Evolutionary conservation across 2,797 vertebrate genomes (phyloP).

Genomic region (Gymnothorax reevesii): DNA sequence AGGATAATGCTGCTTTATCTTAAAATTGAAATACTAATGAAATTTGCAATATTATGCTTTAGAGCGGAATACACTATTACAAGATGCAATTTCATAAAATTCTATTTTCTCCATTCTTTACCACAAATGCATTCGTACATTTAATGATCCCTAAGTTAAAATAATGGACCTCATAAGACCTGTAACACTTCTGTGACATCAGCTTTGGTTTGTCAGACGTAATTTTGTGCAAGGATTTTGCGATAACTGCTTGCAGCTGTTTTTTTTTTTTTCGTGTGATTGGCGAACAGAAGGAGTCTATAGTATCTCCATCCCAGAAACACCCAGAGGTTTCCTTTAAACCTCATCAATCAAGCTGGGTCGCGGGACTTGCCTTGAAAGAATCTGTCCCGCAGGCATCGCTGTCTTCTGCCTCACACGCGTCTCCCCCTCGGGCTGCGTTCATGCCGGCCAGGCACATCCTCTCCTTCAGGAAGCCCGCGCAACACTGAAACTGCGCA

Average conservation of each 20-base stretch:
- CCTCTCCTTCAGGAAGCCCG: conserved; percentile 78
- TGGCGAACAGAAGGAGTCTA: background rate
- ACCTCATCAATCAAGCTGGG: background rate
- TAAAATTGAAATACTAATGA: background rate
- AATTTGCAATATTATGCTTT: background rate
- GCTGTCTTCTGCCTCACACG: conserved; percentile 66
- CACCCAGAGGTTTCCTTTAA: background rate
- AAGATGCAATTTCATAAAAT: background rate
- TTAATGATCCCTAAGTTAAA: background rate
- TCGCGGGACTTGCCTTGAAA: conserved; percentile 75
- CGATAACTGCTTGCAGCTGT: background rate
- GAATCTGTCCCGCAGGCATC: conserved; percentile 72
- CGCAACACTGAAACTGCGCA: conserved; percentile 85
- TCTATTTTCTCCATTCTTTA: background rate
- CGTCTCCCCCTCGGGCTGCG: conserved; percentile 77
- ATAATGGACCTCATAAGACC: background rate
- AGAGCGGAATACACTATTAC: background rate
- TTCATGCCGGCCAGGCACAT: conserved; percentile 81
- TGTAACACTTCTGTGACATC: background rate
- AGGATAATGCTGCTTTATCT: background rate
- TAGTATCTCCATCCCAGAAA: background rate
- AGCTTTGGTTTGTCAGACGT: background rate
- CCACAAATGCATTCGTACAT: background rate
- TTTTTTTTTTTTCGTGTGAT: background rate
- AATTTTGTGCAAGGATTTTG: background rate